Base-by-base conservation (phyloP, 1,140 invertebrate species). In the Anthonomus grandis region DNA sequence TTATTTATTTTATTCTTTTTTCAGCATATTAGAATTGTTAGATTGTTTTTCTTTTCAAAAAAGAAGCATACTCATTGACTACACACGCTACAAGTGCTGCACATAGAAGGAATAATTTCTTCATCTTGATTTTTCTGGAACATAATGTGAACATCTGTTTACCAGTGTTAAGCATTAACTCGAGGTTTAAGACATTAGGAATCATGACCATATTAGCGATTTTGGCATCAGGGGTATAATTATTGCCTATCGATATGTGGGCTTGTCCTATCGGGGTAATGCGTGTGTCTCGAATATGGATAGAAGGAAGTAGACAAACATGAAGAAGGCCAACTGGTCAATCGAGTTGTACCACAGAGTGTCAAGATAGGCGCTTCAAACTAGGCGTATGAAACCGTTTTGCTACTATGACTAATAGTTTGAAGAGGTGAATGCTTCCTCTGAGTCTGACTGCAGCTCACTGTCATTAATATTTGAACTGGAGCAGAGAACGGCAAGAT, bases 381-480 rank as follows among this genome's bases (percentile, higher is more conserved):
- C 22, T 38, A 49, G 53, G 44, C n/a, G n/a, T 47, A 17, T 3
- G 51, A 24, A 37, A 57, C 17, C 42, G 22, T 8, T 57, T 48
- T 42, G 17, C 24, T 9, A 18, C 21, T 15, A 60, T 15, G 23
- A 60, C 37, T 42, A 38, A 31, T 60, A 44, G 57, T 46, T 59
- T 56, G 51, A 9, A 46, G 50, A 56, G 47, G 18, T 25, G 37
- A 15, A 48, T 48, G 34, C 34, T 58, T 13, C 36, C 47, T 38
- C 22, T 64, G 10, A 58, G n/a, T n/a, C n/a, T n/a, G n/a, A n/a
- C 56, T n/a, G 18, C 34, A 10, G 25, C 41, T 12, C 50, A 63
- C 37, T 27, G 55, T 34, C 38, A 12, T 0, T 19, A 46, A 47
- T 0, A 49, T 19, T 47, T 64, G 15, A 13, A 44, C 6, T 63